Evolutionary conservation across 1,140 invertebrate genomes (phyloP), one percentile per base, ranked within the genome.

Genomic region (Dinoponera quadriceps): DNA sequence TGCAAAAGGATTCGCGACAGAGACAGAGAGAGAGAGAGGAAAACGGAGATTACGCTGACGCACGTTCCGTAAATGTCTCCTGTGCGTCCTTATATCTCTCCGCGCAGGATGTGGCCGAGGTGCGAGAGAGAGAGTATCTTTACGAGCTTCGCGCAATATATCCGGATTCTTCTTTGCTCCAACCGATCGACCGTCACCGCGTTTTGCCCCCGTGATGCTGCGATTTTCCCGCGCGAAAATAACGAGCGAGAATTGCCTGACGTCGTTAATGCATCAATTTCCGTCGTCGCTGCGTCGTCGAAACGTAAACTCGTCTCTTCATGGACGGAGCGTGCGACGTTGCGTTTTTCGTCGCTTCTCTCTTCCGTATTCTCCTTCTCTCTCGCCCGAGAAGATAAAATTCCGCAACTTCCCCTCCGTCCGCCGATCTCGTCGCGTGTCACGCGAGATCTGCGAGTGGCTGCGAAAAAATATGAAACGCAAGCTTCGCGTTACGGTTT

Each of bases 21-120:
- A 59, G 33, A 0, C 20, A 16, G 22, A 38, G 57, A 11, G 54
- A 44, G 38, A 22, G n/a, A 51, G 20, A 49, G 16, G 78, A 78
- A 83, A 44, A 88, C 38, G 38, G 80, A 77, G 82, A 89, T 89
- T 88, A 89, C 81, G 80, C 74, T 83, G 86, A 89, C 74, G n/a
- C n/a, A 82, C 84, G 38, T 44, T 73, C 38, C 59, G 27, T 1
- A 29, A 72, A 55, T 51, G 77, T 72, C 51, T 86, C 38, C 38
- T 9, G 38, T 60, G 20, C 22, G 22, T 14, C 29, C 44, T 72
- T 82, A 89, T 62, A 84, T 86, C 77, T 83, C 65, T 78, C 74
- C 68, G 13, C 69, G 16, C 81, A 78, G 68, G 80, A 85, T 84
- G 78, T 77, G 69, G 80, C 68, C 62, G 18, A 66, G 27, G 75